Base-by-base conservation (phyloP, 2,113 vertebrate genomes). In the Alligator mississippiensis region DNA sequence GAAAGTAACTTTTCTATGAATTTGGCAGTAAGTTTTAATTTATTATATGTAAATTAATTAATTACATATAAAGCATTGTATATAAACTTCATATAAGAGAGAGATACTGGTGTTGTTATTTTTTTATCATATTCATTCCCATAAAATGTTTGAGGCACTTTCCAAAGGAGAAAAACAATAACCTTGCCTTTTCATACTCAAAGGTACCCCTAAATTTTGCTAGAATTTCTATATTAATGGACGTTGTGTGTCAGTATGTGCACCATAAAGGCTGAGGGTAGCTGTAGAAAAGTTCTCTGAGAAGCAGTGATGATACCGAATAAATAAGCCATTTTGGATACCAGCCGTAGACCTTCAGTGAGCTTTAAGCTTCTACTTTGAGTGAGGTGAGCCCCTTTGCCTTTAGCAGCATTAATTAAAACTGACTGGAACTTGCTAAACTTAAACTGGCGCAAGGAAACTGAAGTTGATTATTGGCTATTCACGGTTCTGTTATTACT, bases 171-270 rank as follows among this genome's bases (percentile, higher is more conserved):
- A n/a, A 25, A 72, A 11, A 88, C 47, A 19, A 61, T 60, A 5
- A 57, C 14, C 79, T 0, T 57, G 11, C 78, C 84, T 92, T 25
- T 47, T 47, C 12, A 58, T 1, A 4, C 0, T 0, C 57, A 19
- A 16, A 70, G 1, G 18, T 87, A 90, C 55, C 93, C 25, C 12
- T 12, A 4, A 17, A 1, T 84, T 75, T 34, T 89, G 30, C 19
- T 82, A 9, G 24, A 55, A 30, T 47, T 19, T 83, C 38, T 13
- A 28, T 72, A 16, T 86, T 78, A 11, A 21, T 28, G 16, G 80
- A 79, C 38, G 38, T 85, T 62, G 5, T 62, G 5, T 15, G 3
- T 84, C 80, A 47, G 4, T 54, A 22, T 63, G 84, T 77, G 24
- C 34, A n/a, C 74, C 57, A 27, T 57, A 11, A 76, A 38, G 34